Percentiles rank a stretch among this genome's conserved stretches.
Conservation (phyloP, 2,113 vertebrate genomes). For the Cavia aperea region DNA sequence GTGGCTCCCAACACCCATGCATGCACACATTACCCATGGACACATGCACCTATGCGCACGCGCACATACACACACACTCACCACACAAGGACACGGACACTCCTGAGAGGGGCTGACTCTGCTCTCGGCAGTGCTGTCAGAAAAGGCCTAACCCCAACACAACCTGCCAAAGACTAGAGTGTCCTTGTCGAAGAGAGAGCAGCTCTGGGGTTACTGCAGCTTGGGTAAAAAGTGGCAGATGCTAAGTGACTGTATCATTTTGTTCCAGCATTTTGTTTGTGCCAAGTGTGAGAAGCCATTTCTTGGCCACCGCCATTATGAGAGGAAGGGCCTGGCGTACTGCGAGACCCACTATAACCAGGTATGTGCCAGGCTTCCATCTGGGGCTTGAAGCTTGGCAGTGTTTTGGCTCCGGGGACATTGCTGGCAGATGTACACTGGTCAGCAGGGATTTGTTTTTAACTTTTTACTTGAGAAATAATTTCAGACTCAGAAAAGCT, state of each 20-base stretch:
- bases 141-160: background rate
- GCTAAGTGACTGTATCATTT: slow-evolving; percentile 50
- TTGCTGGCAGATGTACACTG: background rate
- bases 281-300: slow-evolving; percentile 99
- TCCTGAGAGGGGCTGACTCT: background rate
- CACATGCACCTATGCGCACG: no score
- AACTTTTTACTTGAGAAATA: slow-evolving; percentile 24
- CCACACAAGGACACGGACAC: background rate
- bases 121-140: background rate
- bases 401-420: background rate
- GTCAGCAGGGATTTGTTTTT: background rate
- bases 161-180: background rate
- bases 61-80: no score
- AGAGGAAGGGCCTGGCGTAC: slow-evolving; percentile 95
- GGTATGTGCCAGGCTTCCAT: slow-evolving; percentile 75
- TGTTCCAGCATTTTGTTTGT: slow-evolving; percentile 98
- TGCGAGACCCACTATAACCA: slow-evolving; percentile 99
- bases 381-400: background rate
- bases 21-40: no score
- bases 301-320: slow-evolving; percentile 96
- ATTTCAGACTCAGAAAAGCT: background rate
- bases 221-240: background rate
- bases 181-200: background rate
- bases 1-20: no score
- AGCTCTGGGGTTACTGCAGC: background rate